Conservation (phyloP, 2,797 vertebrate species). For the Caiman crocodilus region DNA sequence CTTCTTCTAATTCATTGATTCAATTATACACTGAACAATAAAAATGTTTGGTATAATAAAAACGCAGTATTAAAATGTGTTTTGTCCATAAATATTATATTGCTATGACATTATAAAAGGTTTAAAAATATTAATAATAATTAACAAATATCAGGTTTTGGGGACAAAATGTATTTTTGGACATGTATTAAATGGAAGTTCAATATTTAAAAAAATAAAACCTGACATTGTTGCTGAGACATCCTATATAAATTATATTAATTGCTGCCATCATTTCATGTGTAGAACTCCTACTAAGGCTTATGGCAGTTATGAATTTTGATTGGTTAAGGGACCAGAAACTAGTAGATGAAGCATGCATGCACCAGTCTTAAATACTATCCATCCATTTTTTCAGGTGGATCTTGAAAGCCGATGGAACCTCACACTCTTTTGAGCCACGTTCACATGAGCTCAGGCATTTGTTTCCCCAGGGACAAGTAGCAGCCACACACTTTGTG, state of each 20-base stretch:
- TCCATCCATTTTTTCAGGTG: background rate
- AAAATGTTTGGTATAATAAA: constrained; percentile 66
- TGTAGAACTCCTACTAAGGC: background rate
- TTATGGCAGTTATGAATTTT: background rate
- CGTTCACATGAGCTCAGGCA: too few species aligned
- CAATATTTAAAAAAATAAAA: background rate
- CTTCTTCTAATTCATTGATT: constrained; percentile 75
- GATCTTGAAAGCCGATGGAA: background rate
- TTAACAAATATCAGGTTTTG: background rate
- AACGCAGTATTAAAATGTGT: constrained; percentile 49
- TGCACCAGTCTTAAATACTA: accelerated
- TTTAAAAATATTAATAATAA: constrained; percentile 44
- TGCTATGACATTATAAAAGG: constrained; percentile 35
- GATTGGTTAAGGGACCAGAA: background rate
- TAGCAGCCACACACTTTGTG: too few species aligned
- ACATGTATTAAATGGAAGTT: background rate
- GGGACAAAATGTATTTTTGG: background rate
- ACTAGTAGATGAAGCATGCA: background rate
- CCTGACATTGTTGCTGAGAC: background rate
- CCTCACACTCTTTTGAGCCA: background rate
- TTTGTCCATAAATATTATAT: constrained; percentile 57
- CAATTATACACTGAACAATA: constrained; percentile 68
- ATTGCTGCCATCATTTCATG: background rate
- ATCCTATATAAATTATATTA: background rate
- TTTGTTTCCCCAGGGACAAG: too few species aligned